These are phyloP conservation scores for Pseudorhombus dupliciocellatus DNA, from an alignment of 2,113 vertebrate species.

Conservation along the genomic window DNA sequence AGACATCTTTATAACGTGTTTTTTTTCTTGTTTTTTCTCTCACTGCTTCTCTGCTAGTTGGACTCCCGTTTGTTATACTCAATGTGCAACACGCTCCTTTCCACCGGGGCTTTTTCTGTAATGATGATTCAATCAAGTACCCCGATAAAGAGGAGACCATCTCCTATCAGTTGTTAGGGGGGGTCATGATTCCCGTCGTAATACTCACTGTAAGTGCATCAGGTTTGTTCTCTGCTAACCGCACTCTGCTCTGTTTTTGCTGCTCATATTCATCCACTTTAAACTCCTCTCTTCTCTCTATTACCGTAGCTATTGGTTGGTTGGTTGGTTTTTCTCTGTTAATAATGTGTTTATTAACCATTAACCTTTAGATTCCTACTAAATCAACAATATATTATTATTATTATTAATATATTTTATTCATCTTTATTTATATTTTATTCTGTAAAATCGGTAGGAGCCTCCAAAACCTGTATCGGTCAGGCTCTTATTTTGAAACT, in stretches of 20 bases:
- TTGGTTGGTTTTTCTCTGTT: too few species aligned
- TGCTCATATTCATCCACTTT: not conserved
- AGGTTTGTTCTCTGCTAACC: conserved; percentile 75
- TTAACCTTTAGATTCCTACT: not conserved
- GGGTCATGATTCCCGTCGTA: conserved; percentile 92
- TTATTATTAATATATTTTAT: too few species aligned
- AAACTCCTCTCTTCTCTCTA: not conserved
- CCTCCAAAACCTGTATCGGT: too few species aligned
- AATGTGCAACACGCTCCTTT: conserved; percentile 87
- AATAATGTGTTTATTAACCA: too few species aligned
- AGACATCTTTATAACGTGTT: conserved; percentile 50
- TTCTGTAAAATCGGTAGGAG: too few species aligned
- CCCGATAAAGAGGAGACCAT: conserved; percentile 98
- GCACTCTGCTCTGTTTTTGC: not conserved
- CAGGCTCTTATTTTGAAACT: not conserved
- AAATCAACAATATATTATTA: too few species aligned
- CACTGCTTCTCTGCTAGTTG: conserved; percentile 91
- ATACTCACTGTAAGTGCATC: conserved; percentile 93
- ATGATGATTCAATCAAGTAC: conserved; percentile 95
- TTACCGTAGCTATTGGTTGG: not conserved
- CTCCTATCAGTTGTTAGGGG: conserved; percentile 94
- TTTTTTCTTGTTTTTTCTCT: conserved; percentile 72
- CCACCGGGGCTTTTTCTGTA: conserved; percentile 98
- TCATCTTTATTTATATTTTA: too few species aligned
- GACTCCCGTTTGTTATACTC: conserved; percentile 97